Evolutionary conservation across 2,797 vertebrate species (phyloP).

Genomic region (Ispidina picta): DNA sequence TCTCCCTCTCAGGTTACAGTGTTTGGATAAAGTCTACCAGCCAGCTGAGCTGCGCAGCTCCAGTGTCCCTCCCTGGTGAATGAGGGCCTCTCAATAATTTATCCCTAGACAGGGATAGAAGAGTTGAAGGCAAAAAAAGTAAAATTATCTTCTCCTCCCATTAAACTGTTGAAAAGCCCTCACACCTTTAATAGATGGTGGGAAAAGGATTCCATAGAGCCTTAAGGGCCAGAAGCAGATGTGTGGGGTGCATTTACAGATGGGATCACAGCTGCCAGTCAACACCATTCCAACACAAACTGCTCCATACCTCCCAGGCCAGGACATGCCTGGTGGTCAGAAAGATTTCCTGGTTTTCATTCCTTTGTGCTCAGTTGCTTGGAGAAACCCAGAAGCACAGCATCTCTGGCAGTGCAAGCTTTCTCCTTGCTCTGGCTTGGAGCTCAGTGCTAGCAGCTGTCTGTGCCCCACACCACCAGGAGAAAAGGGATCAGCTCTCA

Average conservation of each 20-base stretch:
- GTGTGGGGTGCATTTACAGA: neutral
- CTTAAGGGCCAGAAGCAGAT: neutral
- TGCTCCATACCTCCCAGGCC: neutral
- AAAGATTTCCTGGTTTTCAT: neutral
- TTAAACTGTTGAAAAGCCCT: neutral
- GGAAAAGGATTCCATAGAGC: neutral
- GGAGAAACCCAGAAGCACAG: neutral
- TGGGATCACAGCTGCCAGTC: neutral
- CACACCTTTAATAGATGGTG: neutral
- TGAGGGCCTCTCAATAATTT: constrained; percentile 60
- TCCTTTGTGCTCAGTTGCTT: neutral
- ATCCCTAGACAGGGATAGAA: neutral
- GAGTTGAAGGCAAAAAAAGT: neutral
- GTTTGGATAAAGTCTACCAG: neutral
- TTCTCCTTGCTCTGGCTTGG: neutral
- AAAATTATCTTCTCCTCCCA: neutral
- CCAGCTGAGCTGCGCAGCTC: constrained; percentile 24
- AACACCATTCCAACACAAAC: neutral
- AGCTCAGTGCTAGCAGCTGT: neutral
- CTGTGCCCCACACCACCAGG: neutral
- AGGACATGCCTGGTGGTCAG: neutral
- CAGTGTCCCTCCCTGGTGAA: constrained; percentile 11
- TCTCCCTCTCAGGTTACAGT: constrained; percentile 16
- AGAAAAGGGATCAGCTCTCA: neutral
- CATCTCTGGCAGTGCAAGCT: neutral